Conservation (phyloP, 37 sponge, comb jelly and placozoan genomes). For the Aphrocallistes beatrix region DNA sequence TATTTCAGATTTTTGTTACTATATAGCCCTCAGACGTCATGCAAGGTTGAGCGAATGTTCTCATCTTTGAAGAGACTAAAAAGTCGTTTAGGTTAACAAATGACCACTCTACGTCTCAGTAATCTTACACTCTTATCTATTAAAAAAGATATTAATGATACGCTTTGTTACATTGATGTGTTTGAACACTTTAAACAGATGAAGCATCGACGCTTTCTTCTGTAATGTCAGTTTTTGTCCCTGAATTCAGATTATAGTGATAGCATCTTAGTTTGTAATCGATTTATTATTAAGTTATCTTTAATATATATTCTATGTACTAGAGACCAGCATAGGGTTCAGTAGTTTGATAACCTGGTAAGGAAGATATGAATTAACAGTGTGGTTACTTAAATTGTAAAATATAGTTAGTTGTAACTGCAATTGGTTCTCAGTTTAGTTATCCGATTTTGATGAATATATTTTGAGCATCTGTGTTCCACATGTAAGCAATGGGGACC, state of each 20-base stretch:
- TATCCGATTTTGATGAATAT: no score
- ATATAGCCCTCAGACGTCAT: constrained; percentile 13
- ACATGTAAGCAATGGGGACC: not conserved
- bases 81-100: not conserved
- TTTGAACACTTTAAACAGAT: not conserved
- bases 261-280: not conserved
- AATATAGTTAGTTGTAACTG: not conserved
- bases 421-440: not conserved
- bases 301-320: not conserved
- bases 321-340: not conserved
- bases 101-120: constrained; percentile 15
- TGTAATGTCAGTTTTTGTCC: not conserved
- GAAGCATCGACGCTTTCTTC: not conserved
- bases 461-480: no score
- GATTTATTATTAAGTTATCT: no score
- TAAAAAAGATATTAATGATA: not conserved
- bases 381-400: not conserved
- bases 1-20: not conserved
- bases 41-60: constrained; percentile 19
- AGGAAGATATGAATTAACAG: not conserved
- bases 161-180: not conserved
- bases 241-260: constrained; percentile 14
- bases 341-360: not conserved
- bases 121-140: constrained; percentile 8
- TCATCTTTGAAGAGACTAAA: constrained; percentile 3